Conservation (phyloP, 2,797 vertebrate genomes). For the Myripristis murdjan region DNA sequence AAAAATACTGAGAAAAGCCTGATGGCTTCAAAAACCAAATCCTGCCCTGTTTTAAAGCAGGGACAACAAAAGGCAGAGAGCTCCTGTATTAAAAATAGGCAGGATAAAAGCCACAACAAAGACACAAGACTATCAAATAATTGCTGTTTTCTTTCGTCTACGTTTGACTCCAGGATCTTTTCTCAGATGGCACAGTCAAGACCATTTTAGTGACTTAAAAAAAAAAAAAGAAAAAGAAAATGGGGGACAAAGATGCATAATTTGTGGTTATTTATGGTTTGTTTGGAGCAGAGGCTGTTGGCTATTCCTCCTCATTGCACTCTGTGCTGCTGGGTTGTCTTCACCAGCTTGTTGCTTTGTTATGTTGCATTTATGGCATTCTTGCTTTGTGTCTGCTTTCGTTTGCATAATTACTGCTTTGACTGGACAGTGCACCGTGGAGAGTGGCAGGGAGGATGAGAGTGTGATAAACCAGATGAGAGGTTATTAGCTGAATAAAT, state of each 20-base stretch:
- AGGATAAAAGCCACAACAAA: slow-evolving; percentile 52
- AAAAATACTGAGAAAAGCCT: slow-evolving; percentile 12
- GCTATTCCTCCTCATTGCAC: slow-evolving; percentile 30
- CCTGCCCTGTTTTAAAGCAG: slow-evolving; percentile 18
- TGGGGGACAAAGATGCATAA: slow-evolving; percentile 27
- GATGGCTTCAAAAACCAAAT: slow-evolving; percentile 48
- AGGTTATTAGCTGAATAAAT: slow-evolving; percentile 33
- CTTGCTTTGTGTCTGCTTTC: slow-evolving; percentile 12
- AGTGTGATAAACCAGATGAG: slow-evolving; percentile 15
- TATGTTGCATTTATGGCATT: slow-evolving; percentile 19
- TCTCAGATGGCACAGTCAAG: slow-evolving; percentile 39
- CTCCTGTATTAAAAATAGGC: slow-evolving; percentile 26
- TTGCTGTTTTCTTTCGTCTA: slow-evolving; percentile 39
- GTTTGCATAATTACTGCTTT: slow-evolving; percentile 19
- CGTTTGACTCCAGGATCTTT: slow-evolving; percentile 57
- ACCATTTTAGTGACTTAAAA: slow-evolving; percentile 21
- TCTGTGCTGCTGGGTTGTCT: background rate
- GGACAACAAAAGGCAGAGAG: slow-evolving; percentile 38
- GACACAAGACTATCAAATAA: slow-evolving; percentile 47
- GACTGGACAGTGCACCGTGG: background rate
- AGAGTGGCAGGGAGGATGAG: slow-evolving; percentile 17
- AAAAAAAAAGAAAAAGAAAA: slow-evolving; percentile 16
- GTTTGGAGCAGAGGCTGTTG: slow-evolving; percentile 25
- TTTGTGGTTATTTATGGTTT: slow-evolving; percentile 37
- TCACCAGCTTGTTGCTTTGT: slow-evolving; percentile 33